These are phyloP conservation scores for Spodoptera frugiperda DNA, from an alignment of 1,140 invertebrate genomes.

Conservation along the genomic window DNA sequence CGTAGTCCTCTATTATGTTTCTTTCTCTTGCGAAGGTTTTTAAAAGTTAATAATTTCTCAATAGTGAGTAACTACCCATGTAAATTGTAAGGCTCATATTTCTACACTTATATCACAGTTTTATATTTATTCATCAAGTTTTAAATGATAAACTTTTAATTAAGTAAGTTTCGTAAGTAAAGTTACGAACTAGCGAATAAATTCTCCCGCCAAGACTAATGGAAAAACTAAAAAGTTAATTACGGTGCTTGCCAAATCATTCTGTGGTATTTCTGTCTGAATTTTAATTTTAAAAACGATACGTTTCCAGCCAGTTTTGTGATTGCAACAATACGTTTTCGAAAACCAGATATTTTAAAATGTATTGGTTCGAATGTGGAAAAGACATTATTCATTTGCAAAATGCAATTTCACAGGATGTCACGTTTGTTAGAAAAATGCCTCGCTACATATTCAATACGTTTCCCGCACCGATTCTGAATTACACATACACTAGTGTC, in stretches of 20 bases:
- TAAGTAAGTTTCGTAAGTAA: constrained; percentile 11
- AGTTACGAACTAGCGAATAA: constrained; percentile 23
- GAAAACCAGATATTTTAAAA: constrained; percentile 37
- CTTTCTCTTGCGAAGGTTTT: background rate
- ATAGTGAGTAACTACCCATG: background rate
- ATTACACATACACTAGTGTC: constrained; percentile 54
- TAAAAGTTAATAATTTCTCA: background rate
- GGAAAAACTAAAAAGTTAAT: constrained; percentile 34
- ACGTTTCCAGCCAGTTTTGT: background rate
- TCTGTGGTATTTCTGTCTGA: background rate
- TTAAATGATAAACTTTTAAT: constrained; percentile 32
- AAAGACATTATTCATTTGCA: constrained; percentile 60
- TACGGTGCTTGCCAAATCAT: constrained; percentile 7
- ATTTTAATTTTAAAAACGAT: constrained; percentile 23
- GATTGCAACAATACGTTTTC: constrained; percentile 22
- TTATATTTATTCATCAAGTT: background rate
- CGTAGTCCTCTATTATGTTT: background rate
- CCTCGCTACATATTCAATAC: constrained; percentile 71
- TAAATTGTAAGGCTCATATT: background rate
- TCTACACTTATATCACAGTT: background rate
- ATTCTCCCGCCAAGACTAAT: constrained; percentile 12
- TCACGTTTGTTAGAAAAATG: constrained; percentile 77
- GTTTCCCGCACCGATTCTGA: constrained; percentile 69
- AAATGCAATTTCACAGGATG: constrained; percentile 76
- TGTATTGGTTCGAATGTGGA: constrained; percentile 16